These are phyloP conservation scores for Pseudorasbora parva DNA, from an alignment of 2,113 vertebrate species.

Conservation along the genomic window DNA sequence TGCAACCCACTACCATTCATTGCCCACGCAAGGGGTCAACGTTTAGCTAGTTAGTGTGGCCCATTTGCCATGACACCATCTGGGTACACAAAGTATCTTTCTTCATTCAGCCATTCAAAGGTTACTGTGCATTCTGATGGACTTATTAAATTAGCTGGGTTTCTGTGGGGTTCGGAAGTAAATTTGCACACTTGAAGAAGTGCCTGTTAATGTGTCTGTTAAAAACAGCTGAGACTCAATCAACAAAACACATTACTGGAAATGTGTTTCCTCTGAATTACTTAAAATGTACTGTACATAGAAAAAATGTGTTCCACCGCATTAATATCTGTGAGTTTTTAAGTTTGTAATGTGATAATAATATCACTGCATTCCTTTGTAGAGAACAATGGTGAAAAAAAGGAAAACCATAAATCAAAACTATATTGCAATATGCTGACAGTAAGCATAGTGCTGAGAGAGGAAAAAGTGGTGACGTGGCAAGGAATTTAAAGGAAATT, in stretches of 20 bases:
- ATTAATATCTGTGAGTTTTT: neutral
- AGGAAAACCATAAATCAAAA: neutral
- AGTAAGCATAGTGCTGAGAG: conserved; percentile 4
- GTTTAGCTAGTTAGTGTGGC: neutral
- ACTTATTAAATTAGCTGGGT: neutral
- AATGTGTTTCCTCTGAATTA: neutral
- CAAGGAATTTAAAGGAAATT: conserved; percentile 23
- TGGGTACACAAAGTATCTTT: neutral
- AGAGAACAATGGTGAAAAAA: neutral
- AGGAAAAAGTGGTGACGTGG: neutral
- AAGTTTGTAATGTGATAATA: conserved; percentile 7
- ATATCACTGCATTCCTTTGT: neutral
- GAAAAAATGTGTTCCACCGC: neutral
- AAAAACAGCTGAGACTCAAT: neutral
- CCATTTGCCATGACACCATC: neutral
- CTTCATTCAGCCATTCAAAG: neutral
- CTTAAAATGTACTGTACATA: neutral
- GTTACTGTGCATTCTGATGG: neutral
- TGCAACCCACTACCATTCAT: neutral
- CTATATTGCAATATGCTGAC: neutral
- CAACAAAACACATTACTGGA: neutral
- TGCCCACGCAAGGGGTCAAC: neutral
- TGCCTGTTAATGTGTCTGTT: neutral
- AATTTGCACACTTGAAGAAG: neutral
- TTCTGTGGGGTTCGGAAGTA: neutral